A percentile compares a stretch with the other conserved stretches of the same genome.
These are phyloP conservation scores for Peromyscus eremicus DNA, from an alignment of 2,797 vertebrate genomes.

Conservation along the genomic window DNA sequence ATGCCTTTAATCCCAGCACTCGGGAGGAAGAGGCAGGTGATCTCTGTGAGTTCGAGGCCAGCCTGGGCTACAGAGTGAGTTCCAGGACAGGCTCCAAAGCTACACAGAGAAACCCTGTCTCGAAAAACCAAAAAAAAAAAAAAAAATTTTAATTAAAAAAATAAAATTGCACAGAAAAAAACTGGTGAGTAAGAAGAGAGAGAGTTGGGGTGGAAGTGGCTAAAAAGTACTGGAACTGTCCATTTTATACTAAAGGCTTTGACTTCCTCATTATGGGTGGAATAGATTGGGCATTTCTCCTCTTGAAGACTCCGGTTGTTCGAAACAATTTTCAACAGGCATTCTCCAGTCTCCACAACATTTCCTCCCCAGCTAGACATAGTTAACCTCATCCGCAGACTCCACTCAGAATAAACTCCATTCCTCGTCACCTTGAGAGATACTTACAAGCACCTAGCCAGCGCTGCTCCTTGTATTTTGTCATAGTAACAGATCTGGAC, in stretches of 20 bases:
- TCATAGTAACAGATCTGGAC: background rate
- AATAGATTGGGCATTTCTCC: background rate
- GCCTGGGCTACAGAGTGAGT: too few species aligned
- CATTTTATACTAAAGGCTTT: background rate
- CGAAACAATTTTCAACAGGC: background rate
- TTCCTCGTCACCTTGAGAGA: background rate
- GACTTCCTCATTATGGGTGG: background rate
- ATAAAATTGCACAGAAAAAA: background rate
- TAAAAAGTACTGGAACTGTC: background rate
- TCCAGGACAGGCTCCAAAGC: too few species aligned
- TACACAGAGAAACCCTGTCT: too few species aligned
- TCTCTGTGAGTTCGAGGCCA: too few species aligned
- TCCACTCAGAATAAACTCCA: background rate
- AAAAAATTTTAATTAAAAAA: background rate
- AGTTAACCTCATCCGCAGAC: background rate
- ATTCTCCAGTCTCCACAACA: background rate
- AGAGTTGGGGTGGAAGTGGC: background rate
- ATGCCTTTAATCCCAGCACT: too few species aligned
- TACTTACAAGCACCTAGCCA: background rate
- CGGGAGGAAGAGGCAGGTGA: too few species aligned
- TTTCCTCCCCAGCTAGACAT: background rate
- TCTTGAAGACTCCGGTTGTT: slow-evolving; percentile 3
- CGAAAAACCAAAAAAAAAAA: too few species aligned
- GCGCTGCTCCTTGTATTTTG: background rate
- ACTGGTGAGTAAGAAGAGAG: background rate